These are phyloP conservation scores for Acanthoscelides obtectus DNA, from an alignment of 2,888 invertebrate genomes.

Conservation along the genomic window DNA sequence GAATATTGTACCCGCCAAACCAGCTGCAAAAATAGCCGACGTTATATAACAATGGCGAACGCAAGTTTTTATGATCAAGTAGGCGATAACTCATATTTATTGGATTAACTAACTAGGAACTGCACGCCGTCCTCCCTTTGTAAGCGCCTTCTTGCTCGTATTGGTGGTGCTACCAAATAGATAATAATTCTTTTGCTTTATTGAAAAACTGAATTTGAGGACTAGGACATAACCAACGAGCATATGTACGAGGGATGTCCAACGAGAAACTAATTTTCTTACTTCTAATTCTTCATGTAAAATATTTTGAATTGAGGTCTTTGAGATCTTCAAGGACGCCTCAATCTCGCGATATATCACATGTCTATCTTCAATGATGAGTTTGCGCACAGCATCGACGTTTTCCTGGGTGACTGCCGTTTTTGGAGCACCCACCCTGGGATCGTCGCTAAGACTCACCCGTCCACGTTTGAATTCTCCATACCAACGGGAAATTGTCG, in stretches of 20 bases:
- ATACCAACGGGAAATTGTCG: too few species aligned
- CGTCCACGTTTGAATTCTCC: too few species aligned
- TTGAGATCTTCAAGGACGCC: too few species aligned
- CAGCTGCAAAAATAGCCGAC: neutral
- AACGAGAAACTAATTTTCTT: too few species aligned
- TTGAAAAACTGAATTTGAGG: neutral
- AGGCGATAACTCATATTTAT: neutral
- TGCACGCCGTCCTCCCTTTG: neutral
- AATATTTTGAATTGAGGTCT: too few species aligned
- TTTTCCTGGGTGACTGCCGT: too few species aligned
- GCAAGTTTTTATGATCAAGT: neutral
- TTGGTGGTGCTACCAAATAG: neutral
- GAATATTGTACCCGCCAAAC: neutral
- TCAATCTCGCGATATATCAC: too few species aligned
- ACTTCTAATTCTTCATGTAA: too few species aligned
- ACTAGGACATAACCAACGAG: neutral
- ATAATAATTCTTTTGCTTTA: neutral
- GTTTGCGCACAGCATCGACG: too few species aligned
- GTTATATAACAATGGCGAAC: neutral
- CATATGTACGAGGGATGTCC: neutral
- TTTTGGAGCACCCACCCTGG: too few species aligned
- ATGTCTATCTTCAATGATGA: too few species aligned
- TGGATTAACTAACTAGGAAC: neutral
- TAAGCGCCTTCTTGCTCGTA: neutral
- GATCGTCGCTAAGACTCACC: too few species aligned